These are phyloP conservation scores for Bactericera cockerelli DNA, from an alignment of 1,140 invertebrate genomes.

Conservation along the genomic window DNA sequence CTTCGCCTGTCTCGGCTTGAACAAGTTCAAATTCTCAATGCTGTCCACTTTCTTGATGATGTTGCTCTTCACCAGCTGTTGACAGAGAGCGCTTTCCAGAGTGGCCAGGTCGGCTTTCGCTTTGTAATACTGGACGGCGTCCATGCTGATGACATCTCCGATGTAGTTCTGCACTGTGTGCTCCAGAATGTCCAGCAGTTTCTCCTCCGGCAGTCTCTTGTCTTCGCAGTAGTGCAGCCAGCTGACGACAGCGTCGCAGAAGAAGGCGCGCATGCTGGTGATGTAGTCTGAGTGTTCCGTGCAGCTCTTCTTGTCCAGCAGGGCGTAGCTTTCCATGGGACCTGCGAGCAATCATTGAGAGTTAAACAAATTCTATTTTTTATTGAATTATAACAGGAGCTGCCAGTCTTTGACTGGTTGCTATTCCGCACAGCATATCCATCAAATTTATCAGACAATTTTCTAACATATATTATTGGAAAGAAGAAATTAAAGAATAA, in stretches of 20 bases:
- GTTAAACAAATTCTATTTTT: too few relatives aligned
- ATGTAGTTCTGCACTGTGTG: not conserved
- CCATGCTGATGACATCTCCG: not conserved
- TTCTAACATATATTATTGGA: too few relatives aligned
- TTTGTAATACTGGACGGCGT: not conserved
- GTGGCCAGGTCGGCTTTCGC: not conserved
- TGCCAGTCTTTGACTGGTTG: too few relatives aligned
- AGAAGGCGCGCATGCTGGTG: not conserved
- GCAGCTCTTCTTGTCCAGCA: constrained; percentile 1
- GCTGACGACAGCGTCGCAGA: not conserved
- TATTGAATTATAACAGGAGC: too few relatives aligned
- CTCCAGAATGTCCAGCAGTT: constrained; percentile 5
- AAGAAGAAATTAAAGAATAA: too few relatives aligned
- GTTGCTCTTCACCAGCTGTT: not conserved
- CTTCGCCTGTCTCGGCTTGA: not conserved
- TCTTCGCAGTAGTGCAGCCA: constrained; percentile 3
- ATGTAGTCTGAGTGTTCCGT: not conserved
- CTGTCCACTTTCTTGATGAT: constrained; percentile 7
- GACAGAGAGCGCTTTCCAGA: not conserved
- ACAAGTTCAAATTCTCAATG: constrained; percentile 1
- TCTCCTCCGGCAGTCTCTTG: not conserved
- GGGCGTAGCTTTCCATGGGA: not conserved
- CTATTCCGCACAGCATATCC: too few relatives aligned
- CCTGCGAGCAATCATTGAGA: not conserved
- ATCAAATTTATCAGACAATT: too few relatives aligned